Evolutionary conservation across 2,888 invertebrate species (phyloP).

Genomic region (Fissipunctia ypsillon): DNA sequence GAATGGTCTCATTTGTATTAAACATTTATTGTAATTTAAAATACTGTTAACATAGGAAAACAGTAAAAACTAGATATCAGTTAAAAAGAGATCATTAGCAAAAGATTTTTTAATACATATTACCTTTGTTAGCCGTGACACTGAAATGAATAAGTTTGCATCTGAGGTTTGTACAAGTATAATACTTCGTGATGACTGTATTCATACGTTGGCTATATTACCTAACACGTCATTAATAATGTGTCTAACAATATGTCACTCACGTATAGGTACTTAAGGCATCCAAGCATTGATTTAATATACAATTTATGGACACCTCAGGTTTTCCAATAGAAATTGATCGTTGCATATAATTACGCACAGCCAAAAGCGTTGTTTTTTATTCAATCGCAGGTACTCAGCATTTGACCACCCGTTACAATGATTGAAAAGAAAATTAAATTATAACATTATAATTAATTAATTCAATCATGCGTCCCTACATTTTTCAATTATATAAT

Average conservation of each 20-base stretch:
- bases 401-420: conserved; percentile 67
- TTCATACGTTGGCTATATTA: conserved; percentile 21
- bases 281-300: conserved; percentile 60
- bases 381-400: conserved; percentile 50
- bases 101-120: conserved; percentile 41
- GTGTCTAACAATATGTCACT: conserved; percentile 31
- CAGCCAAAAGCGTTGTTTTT: conserved; percentile 62
- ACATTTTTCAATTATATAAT: conserved; percentile 62
- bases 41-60: conserved; percentile 52
- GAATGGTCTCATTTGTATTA: conserved; percentile 74
- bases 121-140: conserved; percentile 25
- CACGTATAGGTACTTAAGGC: conserved; percentile 59
- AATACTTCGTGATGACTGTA: conserved; percentile 16
- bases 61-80: conserved; percentile 41
- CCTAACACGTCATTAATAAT: conserved; percentile 23
- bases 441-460: conserved; percentile 37
- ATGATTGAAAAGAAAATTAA: conserved; percentile 33
- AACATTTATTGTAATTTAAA: conserved; percentile 50
- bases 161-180: conserved; percentile 26
- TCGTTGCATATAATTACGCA: conserved; percentile 60
- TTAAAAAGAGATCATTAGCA: conserved; percentile 58
- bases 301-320: conserved; percentile 58
- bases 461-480: conserved; percentile 59
- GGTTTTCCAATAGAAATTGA: conserved; percentile 40
- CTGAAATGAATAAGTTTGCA: conserved; percentile 24